Percentiles rank a stretch among this genome's conserved stretches.
These are phyloP conservation scores for Poeciliopsis occidentalis DNA, from an alignment of 2,113 vertebrate genomes.

Conservation along the genomic window DNA sequence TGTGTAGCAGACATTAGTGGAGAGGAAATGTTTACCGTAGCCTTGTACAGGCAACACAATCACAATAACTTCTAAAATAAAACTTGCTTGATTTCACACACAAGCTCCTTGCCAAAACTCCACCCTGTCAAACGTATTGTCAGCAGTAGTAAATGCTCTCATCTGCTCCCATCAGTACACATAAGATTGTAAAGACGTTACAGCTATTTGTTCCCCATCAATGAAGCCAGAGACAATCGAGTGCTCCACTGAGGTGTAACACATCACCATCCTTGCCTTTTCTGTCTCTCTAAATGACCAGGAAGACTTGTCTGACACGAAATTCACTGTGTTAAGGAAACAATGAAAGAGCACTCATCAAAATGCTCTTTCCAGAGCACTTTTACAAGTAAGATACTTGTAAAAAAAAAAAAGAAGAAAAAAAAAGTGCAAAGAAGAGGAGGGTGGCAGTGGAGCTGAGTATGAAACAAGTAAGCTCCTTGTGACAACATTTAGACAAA, in stretches of 20 bases:
- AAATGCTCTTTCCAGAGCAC: no score
- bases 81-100: conserved; percentile 18
- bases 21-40: conserved; percentile 13
- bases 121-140: not conserved
- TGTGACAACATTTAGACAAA: conserved; percentile 76
- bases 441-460: not conserved
- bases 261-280: conserved; percentile 33
- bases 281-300: conserved; percentile 53
- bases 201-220: conserved; percentile 57
- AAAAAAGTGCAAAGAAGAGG: not conserved
- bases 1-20: conserved; percentile 8
- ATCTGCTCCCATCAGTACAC: conserved; percentile 11
- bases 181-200: conserved; percentile 23
- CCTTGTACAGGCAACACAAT: not conserved
- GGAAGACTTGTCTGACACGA: conserved; percentile 41
- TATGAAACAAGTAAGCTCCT: conserved; percentile 28
- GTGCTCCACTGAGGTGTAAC: conserved; percentile 48
- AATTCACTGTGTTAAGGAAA: conserved; percentile 38
- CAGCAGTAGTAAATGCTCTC: conserved; percentile 12
- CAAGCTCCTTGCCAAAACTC: conserved; percentile 13
- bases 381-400: not conserved
- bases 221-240: conserved; percentile 33
- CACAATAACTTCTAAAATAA: conserved; percentile 2
- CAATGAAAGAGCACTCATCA: conserved; percentile 14
- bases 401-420: not conserved